These are phyloP conservation scores for Eupithecia pulchellata DNA, from an alignment of 2,888 invertebrate genomes.

Conservation along the genomic window DNA sequence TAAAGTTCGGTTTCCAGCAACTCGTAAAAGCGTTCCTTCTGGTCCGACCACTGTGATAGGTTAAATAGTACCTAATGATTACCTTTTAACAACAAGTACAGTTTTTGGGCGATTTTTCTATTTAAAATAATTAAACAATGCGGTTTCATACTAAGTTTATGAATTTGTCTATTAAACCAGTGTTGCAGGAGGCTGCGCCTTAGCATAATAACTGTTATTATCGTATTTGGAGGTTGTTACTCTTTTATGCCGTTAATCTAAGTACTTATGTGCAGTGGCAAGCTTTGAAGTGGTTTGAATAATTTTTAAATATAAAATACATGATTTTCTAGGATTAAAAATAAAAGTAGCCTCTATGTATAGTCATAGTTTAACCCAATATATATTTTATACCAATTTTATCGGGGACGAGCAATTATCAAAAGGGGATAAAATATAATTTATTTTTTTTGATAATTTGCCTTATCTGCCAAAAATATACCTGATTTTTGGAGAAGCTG, in stretches of 20 bases:
- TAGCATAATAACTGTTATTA: slow-evolving; percentile 46
- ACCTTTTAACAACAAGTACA: neutral
- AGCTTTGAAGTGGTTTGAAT: too few species aligned
- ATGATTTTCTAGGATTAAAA: neutral
- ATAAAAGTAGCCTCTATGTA: too few species aligned
- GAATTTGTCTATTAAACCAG: slow-evolving; percentile 46
- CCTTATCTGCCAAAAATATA: too few species aligned
- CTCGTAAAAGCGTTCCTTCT: neutral
- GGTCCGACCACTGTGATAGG: neutral
- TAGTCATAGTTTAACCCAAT: neutral
- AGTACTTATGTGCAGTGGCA: slow-evolving; percentile 24
- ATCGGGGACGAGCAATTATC: too few species aligned
- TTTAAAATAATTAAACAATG: neutral
- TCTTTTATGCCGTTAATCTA: slow-evolving; percentile 50
- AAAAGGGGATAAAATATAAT: too few species aligned
- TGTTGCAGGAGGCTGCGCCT: slow-evolving; percentile 55
- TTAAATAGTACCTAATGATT: neutral
- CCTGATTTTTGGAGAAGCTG: too few species aligned
- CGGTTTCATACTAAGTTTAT: slow-evolving; percentile 31
- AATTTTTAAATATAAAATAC: neutral
- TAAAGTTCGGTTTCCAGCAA: neutral
- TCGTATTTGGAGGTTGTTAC: slow-evolving; percentile 55
- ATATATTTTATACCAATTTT: too few species aligned
- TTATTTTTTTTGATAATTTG: too few species aligned
- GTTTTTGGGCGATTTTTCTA: neutral